Evolutionary conservation across 2,113 vertebrate species (phyloP).

Genomic region (Larimichthys polyactis): DNA sequence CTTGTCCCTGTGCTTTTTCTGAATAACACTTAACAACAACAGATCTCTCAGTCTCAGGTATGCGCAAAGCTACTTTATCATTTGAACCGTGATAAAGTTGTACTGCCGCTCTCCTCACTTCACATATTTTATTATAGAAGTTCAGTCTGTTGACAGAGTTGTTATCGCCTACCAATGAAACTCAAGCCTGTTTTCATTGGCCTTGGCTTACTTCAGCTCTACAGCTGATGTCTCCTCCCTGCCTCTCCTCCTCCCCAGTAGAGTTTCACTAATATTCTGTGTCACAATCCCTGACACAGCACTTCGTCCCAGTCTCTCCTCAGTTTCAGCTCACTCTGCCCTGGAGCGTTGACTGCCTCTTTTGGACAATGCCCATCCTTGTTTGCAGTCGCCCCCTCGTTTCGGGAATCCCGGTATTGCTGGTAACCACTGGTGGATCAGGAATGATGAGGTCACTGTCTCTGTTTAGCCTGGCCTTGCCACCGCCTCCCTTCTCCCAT

Average conservation of each 20-base stretch:
- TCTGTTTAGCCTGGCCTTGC: slow-evolving; percentile 71
- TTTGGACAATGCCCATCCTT: slow-evolving; percentile 84
- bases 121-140: neutral
- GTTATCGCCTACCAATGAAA: slow-evolving; percentile 19
- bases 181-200: slow-evolving; percentile 33
- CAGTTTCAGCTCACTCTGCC: slow-evolving; percentile 66
- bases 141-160: neutral
- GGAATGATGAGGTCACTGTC: slow-evolving; percentile 79
- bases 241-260: slow-evolving; percentile 54
- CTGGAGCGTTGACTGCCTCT: slow-evolving; percentile 63
- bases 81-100: neutral
- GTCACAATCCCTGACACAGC: slow-evolving; percentile 80
- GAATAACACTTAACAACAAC: neutral
- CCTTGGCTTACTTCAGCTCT: slow-evolving; percentile 63
- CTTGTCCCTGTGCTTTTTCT: slow-evolving; percentile 16
- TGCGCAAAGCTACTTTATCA: slow-evolving; percentile 8
- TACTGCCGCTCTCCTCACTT: neutral
- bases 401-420: slow-evolving; percentile 83
- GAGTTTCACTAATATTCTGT: slow-evolving; percentile 71
- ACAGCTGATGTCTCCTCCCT: slow-evolving; percentile 37
- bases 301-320: slow-evolving; percentile 68
- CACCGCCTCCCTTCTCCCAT: slow-evolving; percentile 22
- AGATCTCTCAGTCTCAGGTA: neutral
- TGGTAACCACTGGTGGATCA: slow-evolving; percentile 80
- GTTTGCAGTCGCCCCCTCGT: slow-evolving; percentile 76